phyloP scores from a whole-genome alignment of 1,140 invertebrate species.

The Drosophila watanabei region DNA sequence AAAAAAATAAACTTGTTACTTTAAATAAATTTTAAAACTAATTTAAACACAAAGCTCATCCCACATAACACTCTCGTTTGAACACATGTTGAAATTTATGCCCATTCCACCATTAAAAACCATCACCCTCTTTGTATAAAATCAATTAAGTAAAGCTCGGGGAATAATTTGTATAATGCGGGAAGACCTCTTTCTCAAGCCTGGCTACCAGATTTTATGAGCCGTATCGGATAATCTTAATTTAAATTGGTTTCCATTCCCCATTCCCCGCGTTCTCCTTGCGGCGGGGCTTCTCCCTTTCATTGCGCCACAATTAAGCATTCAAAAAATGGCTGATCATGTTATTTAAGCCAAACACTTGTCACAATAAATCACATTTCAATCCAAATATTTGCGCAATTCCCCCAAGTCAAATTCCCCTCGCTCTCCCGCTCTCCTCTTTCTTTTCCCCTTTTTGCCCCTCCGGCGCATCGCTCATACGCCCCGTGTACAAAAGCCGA shows the following conservation, averaged over 20 bases:
- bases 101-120: neutral
- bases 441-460: neutral
- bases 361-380: conserved; percentile 62
- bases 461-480: conserved; percentile 46
- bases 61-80: neutral
- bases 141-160: conserved; percentile 25
- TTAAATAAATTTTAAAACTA: neutral
- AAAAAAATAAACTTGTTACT: neutral
- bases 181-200: conserved; percentile 1
- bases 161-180: conserved; percentile 21
- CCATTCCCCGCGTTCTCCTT: neutral
- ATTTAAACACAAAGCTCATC: neutral
- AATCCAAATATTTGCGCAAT: conserved; percentile 60
- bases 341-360: conserved; percentile 61
- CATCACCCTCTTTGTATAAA: neutral
- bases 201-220: conserved; percentile 27
- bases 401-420: conserved; percentile 45
- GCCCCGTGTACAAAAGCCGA: conserved; percentile 51
- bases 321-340: conserved; percentile 51
- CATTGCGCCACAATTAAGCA: conserved; percentile 38
- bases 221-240: conserved; percentile 52
- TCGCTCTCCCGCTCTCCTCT: neutral
- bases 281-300: neutral
- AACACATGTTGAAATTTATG: neutral
- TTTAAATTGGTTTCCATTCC: conserved; percentile 45